These are phyloP conservation scores for Cephus pulcher DNA, from an alignment of 2,888 invertebrate genomes.

Conservation along the genomic window DNA sequence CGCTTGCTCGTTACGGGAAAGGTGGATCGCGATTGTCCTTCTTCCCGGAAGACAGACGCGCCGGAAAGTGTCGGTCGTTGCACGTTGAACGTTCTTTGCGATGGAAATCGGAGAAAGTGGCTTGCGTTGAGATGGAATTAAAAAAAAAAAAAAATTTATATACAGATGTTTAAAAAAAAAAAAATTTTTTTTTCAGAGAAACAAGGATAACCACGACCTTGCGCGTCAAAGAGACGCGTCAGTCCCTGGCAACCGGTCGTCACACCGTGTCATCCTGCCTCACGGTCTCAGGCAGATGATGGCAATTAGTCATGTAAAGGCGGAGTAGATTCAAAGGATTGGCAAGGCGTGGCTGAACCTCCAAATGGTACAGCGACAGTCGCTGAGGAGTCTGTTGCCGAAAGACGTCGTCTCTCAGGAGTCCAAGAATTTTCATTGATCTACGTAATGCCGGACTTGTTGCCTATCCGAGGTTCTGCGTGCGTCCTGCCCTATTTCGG, in stretches of 20 bases:
- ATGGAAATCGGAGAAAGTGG: neutral
- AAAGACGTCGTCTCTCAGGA: slow-evolving; percentile 37
- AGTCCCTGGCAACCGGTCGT: slow-evolving; percentile 52
- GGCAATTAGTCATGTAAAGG: slow-evolving; percentile 55
- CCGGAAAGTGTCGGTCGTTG: neutral
- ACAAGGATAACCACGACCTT: neutral
- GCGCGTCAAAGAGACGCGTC: neutral
- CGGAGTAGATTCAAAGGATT: slow-evolving; percentile 58
- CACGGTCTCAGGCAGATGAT: slow-evolving; percentile 21
- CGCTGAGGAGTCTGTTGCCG: slow-evolving; percentile 38
- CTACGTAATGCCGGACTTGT: slow-evolving; percentile 31
- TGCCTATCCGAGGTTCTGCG: slow-evolving; percentile 1
- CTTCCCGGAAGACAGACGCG: neutral
- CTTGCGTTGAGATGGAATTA: neutral
- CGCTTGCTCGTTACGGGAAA: neutral
- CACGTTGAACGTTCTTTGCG: neutral
- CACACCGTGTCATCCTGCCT: slow-evolving; percentile 20
- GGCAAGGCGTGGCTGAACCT: slow-evolving; percentile 51
- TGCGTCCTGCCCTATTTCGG: neutral
- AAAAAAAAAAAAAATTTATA: neutral
- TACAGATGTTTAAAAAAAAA: neutral
- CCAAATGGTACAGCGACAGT: slow-evolving; percentile 24
- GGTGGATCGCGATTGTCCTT: neutral
- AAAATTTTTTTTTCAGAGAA: neutral
- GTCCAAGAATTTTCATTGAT: slow-evolving; percentile 32